phyloP scores from a whole-genome alignment of 2,113 vertebrate genomes.

The Saiga tatarica region DNA sequence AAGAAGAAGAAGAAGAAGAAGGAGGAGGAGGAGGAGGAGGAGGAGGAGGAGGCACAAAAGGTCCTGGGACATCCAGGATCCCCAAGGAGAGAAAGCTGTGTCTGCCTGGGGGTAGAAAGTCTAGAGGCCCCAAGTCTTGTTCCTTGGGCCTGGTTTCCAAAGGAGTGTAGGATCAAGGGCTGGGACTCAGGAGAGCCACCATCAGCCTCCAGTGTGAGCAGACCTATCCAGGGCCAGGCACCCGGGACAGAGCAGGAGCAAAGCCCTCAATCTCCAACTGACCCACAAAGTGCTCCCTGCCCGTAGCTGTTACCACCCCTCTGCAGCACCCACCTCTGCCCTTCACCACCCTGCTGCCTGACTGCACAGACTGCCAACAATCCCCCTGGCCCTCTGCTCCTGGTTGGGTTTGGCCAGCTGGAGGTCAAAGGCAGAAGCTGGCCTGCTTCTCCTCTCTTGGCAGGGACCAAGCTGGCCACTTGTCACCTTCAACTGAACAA shows the following conservation, averaged over 20 bases:
- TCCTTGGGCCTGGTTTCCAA: not conserved
- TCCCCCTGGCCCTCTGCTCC: not conserved
- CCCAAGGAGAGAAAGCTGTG: not conserved
- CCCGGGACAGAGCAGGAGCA: too few species aligned
- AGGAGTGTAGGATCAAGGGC: not conserved
- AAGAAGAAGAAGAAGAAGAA: not conserved
- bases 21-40: not conserved
- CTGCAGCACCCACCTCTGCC: too few species aligned
- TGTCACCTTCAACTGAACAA: not conserved
- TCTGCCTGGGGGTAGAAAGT: too few species aligned
- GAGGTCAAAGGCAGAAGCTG: not conserved
- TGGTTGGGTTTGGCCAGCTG: not conserved
- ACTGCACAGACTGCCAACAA: not conserved
- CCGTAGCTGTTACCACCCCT: not conserved
- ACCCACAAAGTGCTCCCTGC: not conserved
- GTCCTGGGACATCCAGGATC: not conserved
- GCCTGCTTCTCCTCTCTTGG: not conserved
- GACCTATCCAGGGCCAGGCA: not conserved
- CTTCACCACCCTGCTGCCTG: not conserved
- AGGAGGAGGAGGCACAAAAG: not conserved
- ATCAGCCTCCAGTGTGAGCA: not conserved
- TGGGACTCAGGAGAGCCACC: accelerated
- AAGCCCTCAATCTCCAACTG: not conserved
- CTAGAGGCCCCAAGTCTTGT: not conserved
- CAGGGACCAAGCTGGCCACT: not conserved